A percentile compares a stretch with the other conserved stretches of the same genome.
These are phyloP conservation scores for Lathronympha strigana DNA, from an alignment of 2,888 invertebrate genomes.

Conservation along the genomic window DNA sequence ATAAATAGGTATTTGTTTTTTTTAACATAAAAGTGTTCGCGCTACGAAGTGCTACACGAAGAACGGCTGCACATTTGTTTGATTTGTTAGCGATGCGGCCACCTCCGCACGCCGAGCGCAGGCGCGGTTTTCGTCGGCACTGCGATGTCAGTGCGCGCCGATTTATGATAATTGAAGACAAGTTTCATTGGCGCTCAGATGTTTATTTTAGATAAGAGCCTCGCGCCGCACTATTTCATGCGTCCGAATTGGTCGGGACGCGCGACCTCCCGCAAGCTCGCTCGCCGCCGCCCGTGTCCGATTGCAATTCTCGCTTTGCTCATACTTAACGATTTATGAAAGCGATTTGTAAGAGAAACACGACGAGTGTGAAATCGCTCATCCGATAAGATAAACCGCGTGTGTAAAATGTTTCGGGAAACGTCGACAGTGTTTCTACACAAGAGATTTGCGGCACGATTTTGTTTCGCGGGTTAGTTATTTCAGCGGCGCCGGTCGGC, in stretches of 20 bases:
- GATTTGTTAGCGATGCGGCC: slow-evolving; percentile 52
- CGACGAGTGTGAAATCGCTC: slow-evolving; percentile 68
- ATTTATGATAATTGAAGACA: slow-evolving; percentile 84
- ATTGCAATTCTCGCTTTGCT: slow-evolving; percentile 70
- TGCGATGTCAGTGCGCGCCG: slow-evolving; percentile 74
- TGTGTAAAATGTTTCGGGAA: slow-evolving; percentile 53
- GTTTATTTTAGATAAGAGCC: slow-evolving; percentile 83
- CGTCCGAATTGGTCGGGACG: slow-evolving; percentile 75
- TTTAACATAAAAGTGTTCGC: background rate
- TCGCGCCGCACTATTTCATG: slow-evolving; percentile 80
- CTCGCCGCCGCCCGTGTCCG: slow-evolving; percentile 61
- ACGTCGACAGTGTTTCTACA: slow-evolving; percentile 49
- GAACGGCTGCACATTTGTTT: slow-evolving; percentile 45
- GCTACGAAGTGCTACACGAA: slow-evolving; percentile 2
- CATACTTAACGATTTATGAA: slow-evolving; percentile 72
- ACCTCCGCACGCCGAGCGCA: slow-evolving; percentile 48
- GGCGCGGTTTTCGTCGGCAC: slow-evolving; percentile 71
- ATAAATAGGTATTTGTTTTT: slow-evolving; percentile 1
- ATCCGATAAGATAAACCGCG: slow-evolving; percentile 62
- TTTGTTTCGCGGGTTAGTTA: slow-evolving; percentile 46
- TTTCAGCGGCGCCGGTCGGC: slow-evolving; percentile 46
- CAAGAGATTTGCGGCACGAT: slow-evolving; percentile 48
- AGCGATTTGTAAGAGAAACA: slow-evolving; percentile 68
- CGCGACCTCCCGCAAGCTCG: slow-evolving; percentile 75
- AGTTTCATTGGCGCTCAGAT: slow-evolving; percentile 82